These are phyloP conservation scores for Felis catus DNA, from an alignment of 2,113 vertebrate genomes.

Conservation along the genomic window DNA sequence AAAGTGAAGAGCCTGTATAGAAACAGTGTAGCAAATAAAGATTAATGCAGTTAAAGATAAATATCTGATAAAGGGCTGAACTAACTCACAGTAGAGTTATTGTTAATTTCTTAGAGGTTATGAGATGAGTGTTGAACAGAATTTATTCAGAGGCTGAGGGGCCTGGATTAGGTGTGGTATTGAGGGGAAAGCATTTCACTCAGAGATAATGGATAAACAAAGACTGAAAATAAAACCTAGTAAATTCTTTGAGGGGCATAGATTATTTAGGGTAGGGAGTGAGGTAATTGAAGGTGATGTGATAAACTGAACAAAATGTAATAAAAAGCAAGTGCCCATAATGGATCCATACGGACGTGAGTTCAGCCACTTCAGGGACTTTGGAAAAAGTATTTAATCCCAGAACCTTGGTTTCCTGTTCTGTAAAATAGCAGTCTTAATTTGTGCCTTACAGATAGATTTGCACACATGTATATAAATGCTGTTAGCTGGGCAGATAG, in stretches of 20 bases:
- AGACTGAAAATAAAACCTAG: not conserved
- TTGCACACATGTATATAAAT: not conserved
- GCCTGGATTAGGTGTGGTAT: not conserved
- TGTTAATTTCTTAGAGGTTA: not conserved
- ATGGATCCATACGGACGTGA: not conserved
- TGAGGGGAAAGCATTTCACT: not conserved
- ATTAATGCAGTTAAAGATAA: not conserved
- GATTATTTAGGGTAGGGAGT: not conserved
- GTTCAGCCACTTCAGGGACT: not conserved
- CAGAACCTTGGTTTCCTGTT: not conserved
- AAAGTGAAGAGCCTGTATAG: not conserved
- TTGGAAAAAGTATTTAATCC: not conserved
- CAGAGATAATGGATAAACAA: conserved; percentile 10
- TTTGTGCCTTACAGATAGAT: not conserved
- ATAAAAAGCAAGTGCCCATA: not conserved
- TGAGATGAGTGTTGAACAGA: not conserved
- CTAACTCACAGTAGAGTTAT: not conserved
- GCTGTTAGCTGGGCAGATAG: not conserved
- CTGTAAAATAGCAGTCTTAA: not conserved
- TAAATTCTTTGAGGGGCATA: not conserved
- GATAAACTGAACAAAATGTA: not conserved
- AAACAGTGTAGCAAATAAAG: not conserved
- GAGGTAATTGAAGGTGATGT: not conserved
- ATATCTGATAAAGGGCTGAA: not conserved
- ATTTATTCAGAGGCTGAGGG: not conserved